These are phyloP conservation scores for Pterophyllum scalare DNA, from an alignment of 2,113 vertebrate species.

Conservation along the genomic window DNA sequence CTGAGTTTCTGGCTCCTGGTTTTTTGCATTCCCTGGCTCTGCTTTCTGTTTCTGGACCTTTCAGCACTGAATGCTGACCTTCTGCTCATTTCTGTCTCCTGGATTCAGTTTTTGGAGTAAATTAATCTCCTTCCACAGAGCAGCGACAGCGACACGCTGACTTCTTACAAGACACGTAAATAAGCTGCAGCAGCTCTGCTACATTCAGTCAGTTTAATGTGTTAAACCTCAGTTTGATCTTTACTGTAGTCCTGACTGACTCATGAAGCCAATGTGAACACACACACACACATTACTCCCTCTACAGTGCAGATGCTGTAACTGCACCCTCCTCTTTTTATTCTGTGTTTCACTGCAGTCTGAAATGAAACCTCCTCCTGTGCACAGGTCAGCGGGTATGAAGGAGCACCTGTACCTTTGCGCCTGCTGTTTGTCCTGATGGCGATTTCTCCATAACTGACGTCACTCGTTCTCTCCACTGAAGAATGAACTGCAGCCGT, in stretches of 20 bases:
- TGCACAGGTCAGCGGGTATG: neutral
- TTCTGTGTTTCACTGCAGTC: neutral
- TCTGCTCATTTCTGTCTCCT: too few relatives aligned
- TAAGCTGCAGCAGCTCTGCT: neutral
- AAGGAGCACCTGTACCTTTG: neutral
- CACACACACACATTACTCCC: too few relatives aligned
- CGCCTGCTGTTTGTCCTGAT: neutral
- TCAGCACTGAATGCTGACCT: too few relatives aligned
- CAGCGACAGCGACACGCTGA: too few relatives aligned
- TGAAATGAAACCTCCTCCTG: neutral
- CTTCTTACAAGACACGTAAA: too few relatives aligned
- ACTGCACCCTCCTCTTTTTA: neutral
- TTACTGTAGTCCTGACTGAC: neutral
- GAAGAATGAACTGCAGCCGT: neutral
- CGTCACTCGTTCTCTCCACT: neutral
- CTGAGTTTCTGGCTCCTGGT: too few relatives aligned
- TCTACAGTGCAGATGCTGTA: neutral
- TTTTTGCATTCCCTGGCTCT: too few relatives aligned
- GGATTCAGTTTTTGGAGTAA: too few relatives aligned
- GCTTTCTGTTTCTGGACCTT: too few relatives aligned
- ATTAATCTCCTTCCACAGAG: too few relatives aligned
- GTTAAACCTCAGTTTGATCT: fast-evolving
- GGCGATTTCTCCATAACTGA: neutral
- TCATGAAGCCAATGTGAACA: neutral
- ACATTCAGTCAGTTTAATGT: neutral